Base-by-base conservation (phyloP, 2,888 invertebrate species). In the Kryphioiulus occultus region DNA sequence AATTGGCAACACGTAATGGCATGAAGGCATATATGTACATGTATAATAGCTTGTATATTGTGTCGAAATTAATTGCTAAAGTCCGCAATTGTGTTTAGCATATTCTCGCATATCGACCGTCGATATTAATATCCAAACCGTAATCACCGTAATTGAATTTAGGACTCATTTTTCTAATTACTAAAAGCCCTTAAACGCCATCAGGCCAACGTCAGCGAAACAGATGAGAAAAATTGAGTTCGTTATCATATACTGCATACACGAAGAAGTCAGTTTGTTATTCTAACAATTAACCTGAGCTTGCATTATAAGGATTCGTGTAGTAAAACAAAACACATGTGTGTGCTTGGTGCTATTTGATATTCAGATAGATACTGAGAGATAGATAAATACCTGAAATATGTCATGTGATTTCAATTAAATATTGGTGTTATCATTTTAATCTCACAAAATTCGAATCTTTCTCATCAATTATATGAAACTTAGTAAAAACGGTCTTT, bases 31-130 rank as follows among this genome's bases (percentile, higher is more conserved):
- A 35, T n/a, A n/a, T n/a, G n/a, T n/a, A n/a, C n/a, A n/a, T n/a
- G n/a, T 53, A 53, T 59, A n/a, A 59, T n/a, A 59, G 59, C n/a
- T 5, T 15, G 47, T 22, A 59, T 9, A 59, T n/a, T 4, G n/a
- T 59, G 59, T 59, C 59, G n/a, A 59, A 59, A 59, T 59, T 59
- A 59, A 59, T 59, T 59, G 59, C n/a, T 59, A n/a, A 59, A 59
- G n/a, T 59, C 59, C 59, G 59, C 59, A 59, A 59, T 59, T 59
- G 59, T 59, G 59, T 59, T 59, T 59, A 19, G 59, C 19, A 59
- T 59, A 59, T 59, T 22, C n/a, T 0, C n/a, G 59, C 19, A 22
- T n/a, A 59, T 22, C 59, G 59, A 7, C 59, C 59, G 17, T 59
- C 59, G 19, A 59, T 59, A 59, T 59, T 59, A 59, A 59, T 59